Conservation (phyloP, 2,888 invertebrate species). For the Polietes domitor region DNA sequence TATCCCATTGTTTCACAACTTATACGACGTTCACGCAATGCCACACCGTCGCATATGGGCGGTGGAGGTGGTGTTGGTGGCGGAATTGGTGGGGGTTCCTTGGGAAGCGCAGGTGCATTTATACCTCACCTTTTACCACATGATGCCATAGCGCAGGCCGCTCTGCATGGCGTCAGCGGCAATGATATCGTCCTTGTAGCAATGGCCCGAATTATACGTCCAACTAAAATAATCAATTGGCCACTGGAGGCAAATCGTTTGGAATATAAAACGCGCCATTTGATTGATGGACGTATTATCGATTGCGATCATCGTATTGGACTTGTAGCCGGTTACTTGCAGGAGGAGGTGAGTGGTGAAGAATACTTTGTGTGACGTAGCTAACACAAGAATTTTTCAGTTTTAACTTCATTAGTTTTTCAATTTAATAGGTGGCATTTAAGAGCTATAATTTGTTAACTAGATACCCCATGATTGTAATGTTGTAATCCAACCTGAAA, state of each 20-base stretch:
- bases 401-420: too few species aligned
- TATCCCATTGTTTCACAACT: slow-evolving; percentile 80
- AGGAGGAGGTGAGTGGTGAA: slow-evolving; percentile 87
- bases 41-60: slow-evolving; percentile 1
- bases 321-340: slow-evolving; percentile 93
- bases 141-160: slow-evolving; percentile 81
- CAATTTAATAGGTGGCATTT: too few species aligned
- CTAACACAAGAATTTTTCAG: too few species aligned
- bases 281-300: slow-evolving; percentile 93
- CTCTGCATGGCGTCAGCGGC: slow-evolving; percentile 82
- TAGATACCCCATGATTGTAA: too few species aligned
- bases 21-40: slow-evolving; percentile 81
- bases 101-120: slow-evolving; percentile 29
- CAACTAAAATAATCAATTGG: slow-evolving; percentile 85
- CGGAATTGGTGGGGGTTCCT: background rate
- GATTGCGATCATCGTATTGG: slow-evolving; percentile 96
- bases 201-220: slow-evolving; percentile 87
- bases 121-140: slow-evolving; percentile 73
- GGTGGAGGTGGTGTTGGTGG: slow-evolving; percentile 45
- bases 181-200: slow-evolving; percentile 87
- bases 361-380: too few species aligned
- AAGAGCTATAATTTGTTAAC: too few species aligned
- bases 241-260: slow-evolving; percentile 87
- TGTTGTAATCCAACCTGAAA: too few species aligned
- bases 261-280: slow-evolving; percentile 94